Conservation (phyloP, 1,140 invertebrate species). For the Portunus trituberculatus region DNA sequence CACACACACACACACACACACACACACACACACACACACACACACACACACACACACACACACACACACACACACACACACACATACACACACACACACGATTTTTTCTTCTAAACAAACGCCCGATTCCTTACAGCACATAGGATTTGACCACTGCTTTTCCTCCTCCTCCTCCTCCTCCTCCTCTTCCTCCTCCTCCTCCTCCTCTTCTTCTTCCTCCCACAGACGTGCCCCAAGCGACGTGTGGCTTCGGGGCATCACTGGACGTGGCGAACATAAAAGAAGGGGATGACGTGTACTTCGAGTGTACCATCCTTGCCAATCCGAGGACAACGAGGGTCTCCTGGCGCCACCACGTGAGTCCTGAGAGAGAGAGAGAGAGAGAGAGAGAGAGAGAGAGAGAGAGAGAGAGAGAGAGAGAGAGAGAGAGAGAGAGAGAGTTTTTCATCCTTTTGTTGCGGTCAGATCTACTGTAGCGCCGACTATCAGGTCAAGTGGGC, state of each 20-base stretch:
- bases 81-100: neutral
- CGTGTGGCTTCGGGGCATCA: slow-evolving; percentile 48
- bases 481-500: too few relatives aligned
- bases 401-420: too few relatives aligned
- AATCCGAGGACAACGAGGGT: slow-evolving; percentile 46
- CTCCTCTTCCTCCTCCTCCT: neutral
- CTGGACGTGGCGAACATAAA: slow-evolving; percentile 55
- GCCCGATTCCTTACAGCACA: too few relatives aligned
- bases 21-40: neutral
- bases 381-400: neutral
- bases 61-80: neutral
- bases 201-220: neutral
- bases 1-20: neutral
- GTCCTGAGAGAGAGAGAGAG: neutral
- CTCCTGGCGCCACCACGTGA: slow-evolving; percentile 64
- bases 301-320: slow-evolving; percentile 53
- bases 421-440: too few relatives aligned
- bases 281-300: slow-evolving; percentile 66
- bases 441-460: too few relatives aligned
- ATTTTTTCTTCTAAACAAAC: too few relatives aligned
- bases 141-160: too few relatives aligned
- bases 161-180: neutral
- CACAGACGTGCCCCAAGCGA: slow-evolving; percentile 44
- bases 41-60: neutral
- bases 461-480: too few relatives aligned